A percentile compares a stretch with the other conserved stretches of the same genome.
Conservation (phyloP, 2,888 invertebrate species). For the Timema cristinae region DNA sequence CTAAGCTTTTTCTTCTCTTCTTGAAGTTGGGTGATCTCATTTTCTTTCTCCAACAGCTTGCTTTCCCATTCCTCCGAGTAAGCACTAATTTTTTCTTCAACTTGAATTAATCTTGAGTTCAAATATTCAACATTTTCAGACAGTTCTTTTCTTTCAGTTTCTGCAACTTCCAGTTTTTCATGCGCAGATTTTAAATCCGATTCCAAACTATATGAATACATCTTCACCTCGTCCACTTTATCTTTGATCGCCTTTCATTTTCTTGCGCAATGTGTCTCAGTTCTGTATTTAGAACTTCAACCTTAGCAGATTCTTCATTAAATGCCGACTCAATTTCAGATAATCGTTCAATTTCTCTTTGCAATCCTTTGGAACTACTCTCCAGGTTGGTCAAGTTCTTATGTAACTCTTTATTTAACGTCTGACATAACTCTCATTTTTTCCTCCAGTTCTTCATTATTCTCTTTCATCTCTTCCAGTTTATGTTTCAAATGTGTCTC, state of each 20-base stretch:
- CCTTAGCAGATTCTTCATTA: slow-evolving; percentile 39
- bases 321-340: slow-evolving; percentile 22
- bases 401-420: slow-evolving; percentile 9
- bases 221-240: slow-evolving; percentile 48
- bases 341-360: slow-evolving; percentile 23
- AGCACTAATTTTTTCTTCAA: slow-evolving; percentile 9
- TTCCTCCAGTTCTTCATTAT: slow-evolving; percentile 50
- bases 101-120: slow-evolving; percentile 26
- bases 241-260: slow-evolving; percentile 35
- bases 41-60: slow-evolving; percentile 4
- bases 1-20: slow-evolving; percentile 7
- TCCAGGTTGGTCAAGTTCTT: slow-evolving; percentile 10
- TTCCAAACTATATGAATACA: slow-evolving; percentile 45
- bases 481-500: slow-evolving; percentile 59
- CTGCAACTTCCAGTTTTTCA: slow-evolving; percentile 43
- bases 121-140: slow-evolving; percentile 42
- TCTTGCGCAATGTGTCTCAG: slow-evolving; percentile 35
- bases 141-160: slow-evolving; percentile 41
- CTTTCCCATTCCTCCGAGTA: background rate
- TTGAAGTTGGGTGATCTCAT: slow-evolving; percentile 9
- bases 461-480: slow-evolving; percentile 57
- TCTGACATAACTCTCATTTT: slow-evolving; percentile 14
- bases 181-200: slow-evolving; percentile 44
- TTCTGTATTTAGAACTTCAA: slow-evolving; percentile 37
- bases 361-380: slow-evolving; percentile 10